Evolutionary conservation across 2,888 invertebrate genomes (phyloP).

Genomic region (Athrips mouffetella): DNA sequence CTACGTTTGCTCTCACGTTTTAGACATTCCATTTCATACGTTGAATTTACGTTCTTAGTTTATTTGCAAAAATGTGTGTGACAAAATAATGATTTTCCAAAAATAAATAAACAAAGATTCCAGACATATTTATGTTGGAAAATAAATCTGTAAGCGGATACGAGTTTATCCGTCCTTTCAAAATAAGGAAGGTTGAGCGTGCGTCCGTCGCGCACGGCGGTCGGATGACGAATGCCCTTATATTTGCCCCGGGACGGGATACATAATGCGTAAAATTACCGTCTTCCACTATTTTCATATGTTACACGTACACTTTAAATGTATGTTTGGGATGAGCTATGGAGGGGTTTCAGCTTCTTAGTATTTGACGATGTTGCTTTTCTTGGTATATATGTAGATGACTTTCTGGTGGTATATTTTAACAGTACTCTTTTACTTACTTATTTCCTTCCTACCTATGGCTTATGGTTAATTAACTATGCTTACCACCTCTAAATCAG

Average conservation of each 20-base stretch:
- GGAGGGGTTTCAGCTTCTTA: not conserved
- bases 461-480: not conserved
- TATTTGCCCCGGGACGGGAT: conserved; percentile 59
- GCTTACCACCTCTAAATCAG: not conserved
- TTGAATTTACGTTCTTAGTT: not conserved
- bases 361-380: not conserved
- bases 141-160: conserved; percentile 64
- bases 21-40: not conserved
- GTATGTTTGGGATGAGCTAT: conserved; percentile 9
- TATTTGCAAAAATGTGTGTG: not conserved
- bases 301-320: conserved; percentile 8
- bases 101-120: conserved; percentile 41
- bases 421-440: no score
- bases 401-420: no score
- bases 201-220: conserved; percentile 48
- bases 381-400: not conserved
- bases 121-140: conserved; percentile 49
- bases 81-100: conserved; percentile 18
- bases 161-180: conserved; percentile 61
- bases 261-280: conserved; percentile 74
- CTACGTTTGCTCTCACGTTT: conserved; percentile 9
- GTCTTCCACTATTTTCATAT: conserved; percentile 53
- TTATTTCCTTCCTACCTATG: no score
- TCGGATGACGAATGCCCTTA: conserved; percentile 65
- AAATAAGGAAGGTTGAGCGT: conserved; percentile 49